Percentiles rank a stretch among this genome's conserved stretches.
phyloP scores from a whole-genome alignment of 2,888 invertebrate species.

The Synanthedon vespiformis region DNA sequence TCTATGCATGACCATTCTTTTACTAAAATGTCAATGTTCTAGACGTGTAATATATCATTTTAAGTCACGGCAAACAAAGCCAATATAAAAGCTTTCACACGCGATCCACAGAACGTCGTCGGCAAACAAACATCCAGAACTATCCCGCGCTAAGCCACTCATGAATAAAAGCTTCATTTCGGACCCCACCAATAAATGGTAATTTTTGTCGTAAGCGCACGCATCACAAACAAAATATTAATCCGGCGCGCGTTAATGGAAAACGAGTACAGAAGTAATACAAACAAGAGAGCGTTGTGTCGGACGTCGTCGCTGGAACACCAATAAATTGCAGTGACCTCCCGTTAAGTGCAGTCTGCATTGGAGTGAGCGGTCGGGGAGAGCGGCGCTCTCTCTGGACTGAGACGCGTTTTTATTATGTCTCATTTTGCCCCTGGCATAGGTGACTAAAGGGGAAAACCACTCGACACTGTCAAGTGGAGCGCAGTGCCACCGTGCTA shows the following conservation, averaged over 20 bases:
- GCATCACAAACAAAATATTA: constrained; percentile 68
- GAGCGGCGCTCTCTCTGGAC: constrained; percentile 21
- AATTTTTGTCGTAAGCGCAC: constrained; percentile 64
- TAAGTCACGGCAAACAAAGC: constrained; percentile 62
- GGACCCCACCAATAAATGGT: constrained; percentile 67
- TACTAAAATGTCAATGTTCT: constrained; percentile 56
- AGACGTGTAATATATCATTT: constrained; percentile 66
- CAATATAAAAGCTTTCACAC: constrained; percentile 65
- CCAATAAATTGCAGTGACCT: constrained; percentile 62
- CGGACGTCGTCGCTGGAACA: constrained; percentile 24
- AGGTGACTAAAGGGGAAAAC: constrained; percentile 47
- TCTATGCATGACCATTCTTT: constrained; percentile 48
- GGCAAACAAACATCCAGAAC: constrained; percentile 62
- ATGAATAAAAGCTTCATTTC: constrained; percentile 65
- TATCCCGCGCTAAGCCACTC: constrained; percentile 64
- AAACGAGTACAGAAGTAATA: constrained; percentile 58
- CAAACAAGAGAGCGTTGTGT: constrained; percentile 51
- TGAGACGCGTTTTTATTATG: constrained; percentile 44
- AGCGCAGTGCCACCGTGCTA: constrained; percentile 9
- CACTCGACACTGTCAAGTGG: constrained; percentile 24
- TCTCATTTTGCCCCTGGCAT: constrained; percentile 36
- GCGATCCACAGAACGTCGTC: constrained; percentile 56
- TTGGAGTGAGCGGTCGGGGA: constrained; percentile 10
- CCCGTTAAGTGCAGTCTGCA: constrained; percentile 26
- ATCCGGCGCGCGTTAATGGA: constrained; percentile 65